Conservation (phyloP, 64 coral and sea anemone genomes). For the Actinia tenebrosa region DNA sequence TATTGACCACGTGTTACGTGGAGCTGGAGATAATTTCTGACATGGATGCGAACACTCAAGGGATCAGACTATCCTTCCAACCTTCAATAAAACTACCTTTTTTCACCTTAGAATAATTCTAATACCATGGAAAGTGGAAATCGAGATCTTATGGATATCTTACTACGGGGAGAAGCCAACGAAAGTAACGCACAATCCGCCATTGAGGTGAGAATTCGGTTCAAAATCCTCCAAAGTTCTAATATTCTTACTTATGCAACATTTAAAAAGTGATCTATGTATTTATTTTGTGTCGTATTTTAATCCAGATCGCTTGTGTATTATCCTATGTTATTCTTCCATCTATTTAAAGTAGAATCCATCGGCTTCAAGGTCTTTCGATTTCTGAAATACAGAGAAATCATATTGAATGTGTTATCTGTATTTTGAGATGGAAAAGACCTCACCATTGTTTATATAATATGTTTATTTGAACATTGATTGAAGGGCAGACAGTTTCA, state of each 20-base stretch:
- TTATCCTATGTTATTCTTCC: background rate
- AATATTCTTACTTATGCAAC: background rate
- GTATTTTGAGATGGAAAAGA: background rate
- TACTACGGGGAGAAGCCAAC: background rate
- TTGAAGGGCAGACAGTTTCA: background rate
- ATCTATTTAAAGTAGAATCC: background rate
- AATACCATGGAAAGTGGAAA: conserved; percentile 2
- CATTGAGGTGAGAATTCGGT: background rate
- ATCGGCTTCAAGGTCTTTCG: background rate
- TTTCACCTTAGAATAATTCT: background rate
- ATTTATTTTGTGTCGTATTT: background rate
- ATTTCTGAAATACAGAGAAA: background rate
- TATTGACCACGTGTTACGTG: conserved; percentile 10
- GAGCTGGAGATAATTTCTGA: background rate
- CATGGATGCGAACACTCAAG: conserved; percentile 1
- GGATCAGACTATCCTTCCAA: background rate
- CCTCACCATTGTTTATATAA: background rate
- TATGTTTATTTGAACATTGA: background rate
- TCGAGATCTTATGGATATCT: conserved; percentile 4
- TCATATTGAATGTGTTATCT: background rate
- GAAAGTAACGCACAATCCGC: background rate
- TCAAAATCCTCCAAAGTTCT: background rate
- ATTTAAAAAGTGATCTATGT: background rate
- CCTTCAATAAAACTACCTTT: background rate
- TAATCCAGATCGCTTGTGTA: background rate